These are phyloP conservation scores for Malthinus flaveolus DNA, from an alignment of 2,888 invertebrate genomes.

Conservation along the genomic window DNA sequence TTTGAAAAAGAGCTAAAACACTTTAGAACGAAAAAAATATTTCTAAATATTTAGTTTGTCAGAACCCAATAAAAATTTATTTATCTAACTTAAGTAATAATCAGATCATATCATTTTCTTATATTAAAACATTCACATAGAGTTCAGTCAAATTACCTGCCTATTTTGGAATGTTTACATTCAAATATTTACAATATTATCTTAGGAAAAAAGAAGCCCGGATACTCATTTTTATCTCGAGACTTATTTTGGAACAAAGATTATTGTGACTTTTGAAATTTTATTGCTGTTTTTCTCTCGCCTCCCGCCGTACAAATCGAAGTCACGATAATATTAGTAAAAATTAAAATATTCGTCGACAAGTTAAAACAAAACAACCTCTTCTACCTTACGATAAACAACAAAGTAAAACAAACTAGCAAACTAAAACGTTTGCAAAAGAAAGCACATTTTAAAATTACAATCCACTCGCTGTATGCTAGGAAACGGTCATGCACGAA, in stretches of 20 bases:
- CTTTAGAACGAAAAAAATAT: no score
- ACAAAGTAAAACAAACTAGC: constrained; percentile 11
- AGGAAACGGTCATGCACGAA: constrained; percentile 78
- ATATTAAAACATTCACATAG: constrained; percentile 10
- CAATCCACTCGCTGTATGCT: constrained; percentile 26
- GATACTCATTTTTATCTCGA: neutral
- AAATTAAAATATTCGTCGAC: constrained; percentile 5
- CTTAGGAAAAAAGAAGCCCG: constrained; percentile 4
- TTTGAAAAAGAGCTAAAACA: no score
- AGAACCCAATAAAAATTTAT: no score
- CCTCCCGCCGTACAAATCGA: neutral
- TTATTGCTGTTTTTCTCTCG: neutral
- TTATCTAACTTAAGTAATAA: neutral
- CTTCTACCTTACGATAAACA: neutral
- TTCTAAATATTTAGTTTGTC: no score
- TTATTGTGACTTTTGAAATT: constrained; percentile 4
- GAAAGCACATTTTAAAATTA: constrained; percentile 6
- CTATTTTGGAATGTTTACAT: constrained; percentile 18
- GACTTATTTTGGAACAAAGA: constrained; percentile 5
- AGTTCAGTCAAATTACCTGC: constrained; percentile 23
- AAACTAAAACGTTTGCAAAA: constrained; percentile 25
- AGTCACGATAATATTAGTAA: neutral
- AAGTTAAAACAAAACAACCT: constrained; percentile 9
- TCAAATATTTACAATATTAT: constrained; percentile 7
- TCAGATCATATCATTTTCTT: constrained; percentile 13